These are phyloP conservation scores for Cataglyphis albicans DNA, from an alignment of 2,888 invertebrate genomes.

Conservation along the genomic window DNA sequence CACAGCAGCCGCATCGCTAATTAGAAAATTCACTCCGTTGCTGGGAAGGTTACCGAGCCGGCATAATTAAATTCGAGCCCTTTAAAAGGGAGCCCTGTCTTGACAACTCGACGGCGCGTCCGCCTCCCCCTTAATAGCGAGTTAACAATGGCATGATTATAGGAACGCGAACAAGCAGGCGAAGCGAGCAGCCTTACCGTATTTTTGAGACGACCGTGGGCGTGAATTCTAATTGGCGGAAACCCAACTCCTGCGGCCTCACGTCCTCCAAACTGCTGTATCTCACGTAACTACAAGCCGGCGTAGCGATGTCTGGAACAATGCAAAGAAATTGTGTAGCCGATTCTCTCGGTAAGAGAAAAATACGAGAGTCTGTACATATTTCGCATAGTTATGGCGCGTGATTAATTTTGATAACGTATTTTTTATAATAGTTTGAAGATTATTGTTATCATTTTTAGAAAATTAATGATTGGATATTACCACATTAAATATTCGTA, in stretches of 20 bases:
- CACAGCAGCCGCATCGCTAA: slow-evolving; percentile 45
- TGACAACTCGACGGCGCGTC: slow-evolving; percentile 9
- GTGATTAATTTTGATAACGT: slow-evolving; percentile 11
- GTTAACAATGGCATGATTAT: slow-evolving; percentile 46
- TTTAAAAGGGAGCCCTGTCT: slow-evolving; percentile 42
- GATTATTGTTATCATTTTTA: not conserved
- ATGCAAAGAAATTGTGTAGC: slow-evolving; percentile 9
- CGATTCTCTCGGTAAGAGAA: slow-evolving; percentile 5
- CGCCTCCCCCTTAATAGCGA: slow-evolving; percentile 34
- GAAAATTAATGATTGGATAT: not conserved
- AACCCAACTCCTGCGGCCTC: slow-evolving; percentile 82
- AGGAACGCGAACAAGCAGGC: slow-evolving; percentile 2
- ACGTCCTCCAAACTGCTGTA: slow-evolving; percentile 84
- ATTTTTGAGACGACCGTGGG: slow-evolving; percentile 84
- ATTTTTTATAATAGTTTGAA: not conserved
- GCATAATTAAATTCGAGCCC: slow-evolving; percentile 48
- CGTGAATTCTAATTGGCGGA: slow-evolving; percentile 83
- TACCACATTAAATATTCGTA: not conserved
- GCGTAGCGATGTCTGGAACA: slow-evolving; percentile 77
- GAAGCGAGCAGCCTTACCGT: slow-evolving; percentile 75
- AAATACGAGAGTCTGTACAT: not conserved
- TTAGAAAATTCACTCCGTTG: slow-evolving; percentile 40
- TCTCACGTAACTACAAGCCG: slow-evolving; percentile 81
- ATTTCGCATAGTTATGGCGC: not conserved
- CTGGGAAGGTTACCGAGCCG: slow-evolving; percentile 12